Evolutionary conservation across 2,888 invertebrate genomes (phyloP), one percentile per base, ranked within the genome.

Genomic region (Nyleta sp.): DNA sequence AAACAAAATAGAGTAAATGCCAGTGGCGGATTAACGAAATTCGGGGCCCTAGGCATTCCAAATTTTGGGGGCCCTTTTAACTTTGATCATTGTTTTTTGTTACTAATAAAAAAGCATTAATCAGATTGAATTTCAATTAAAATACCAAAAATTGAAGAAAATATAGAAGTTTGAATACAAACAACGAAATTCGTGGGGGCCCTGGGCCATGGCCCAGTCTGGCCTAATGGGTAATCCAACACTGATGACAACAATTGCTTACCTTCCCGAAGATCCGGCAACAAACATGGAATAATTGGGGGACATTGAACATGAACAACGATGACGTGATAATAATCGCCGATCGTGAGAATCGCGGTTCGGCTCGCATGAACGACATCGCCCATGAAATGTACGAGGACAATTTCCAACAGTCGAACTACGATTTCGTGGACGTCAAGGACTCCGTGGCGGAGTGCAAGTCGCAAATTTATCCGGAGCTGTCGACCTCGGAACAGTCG

Each of bases 191-290:
- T 28, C 28, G 28, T 28, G 46, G 46, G 46, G 60, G 60, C 46
- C 60, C 60, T 17, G 31, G 60, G 60, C 60, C 46, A 46, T 46
- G 60, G 44, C n/a, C n/a, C n/a, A n/a, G n/a, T n/a, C n/a, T n/a
- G n/a, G n/a, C n/a, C n/a, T n/a, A n/a, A n/a, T n/a, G 60, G 46
- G 60, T 60, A 60, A 60, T 60, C 60, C 60, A 60, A 46, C 60
- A 60, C 64, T 44, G 67, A 15, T 31, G 2, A 15, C 15, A 40
- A 28, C 28, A n/a, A n/a, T n/a, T n/a, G n/a, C n/a, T n/a, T n/a
- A n/a, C n/a, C n/a, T n/a, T n/a, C n/a, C n/a, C n/a, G n/a, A n/a
- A n/a, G n/a, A n/a, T n/a, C n/a, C n/a, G n/a, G n/a, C n/a, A n/a
- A n/a, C n/a, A n/a, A n/a, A n/a, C n/a, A n/a, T n/a, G n/a, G n/a